Evolutionary conservation across 1,140 invertebrate genomes (phyloP).

Genomic region (Bombus vancouverensis): DNA sequence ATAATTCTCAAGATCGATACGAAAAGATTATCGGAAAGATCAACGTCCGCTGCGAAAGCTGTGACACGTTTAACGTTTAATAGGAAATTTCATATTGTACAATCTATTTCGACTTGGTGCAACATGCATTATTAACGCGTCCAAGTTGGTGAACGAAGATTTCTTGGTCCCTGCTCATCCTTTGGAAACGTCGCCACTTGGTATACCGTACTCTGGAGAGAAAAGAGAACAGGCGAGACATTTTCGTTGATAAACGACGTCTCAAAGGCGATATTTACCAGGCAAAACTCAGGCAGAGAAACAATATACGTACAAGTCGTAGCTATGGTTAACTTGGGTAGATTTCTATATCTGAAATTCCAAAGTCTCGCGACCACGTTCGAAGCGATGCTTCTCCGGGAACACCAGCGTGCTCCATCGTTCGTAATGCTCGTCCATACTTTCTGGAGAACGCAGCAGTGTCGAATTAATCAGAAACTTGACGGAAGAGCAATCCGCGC

Average conservation of each 20-base stretch:
- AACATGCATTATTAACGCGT: constrained; percentile 72
- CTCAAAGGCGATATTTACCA: not conserved
- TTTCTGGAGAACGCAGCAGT: not conserved
- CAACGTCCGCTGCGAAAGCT: not conserved
- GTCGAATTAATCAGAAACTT: constrained; percentile 16
- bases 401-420: not conserved
- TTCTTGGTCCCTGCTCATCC: not conserved
- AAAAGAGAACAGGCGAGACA: not conserved
- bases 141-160: not conserved
- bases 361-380: not conserved
- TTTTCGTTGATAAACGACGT: constrained; percentile 7
- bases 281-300: not conserved
- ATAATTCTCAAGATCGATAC: not conserved
- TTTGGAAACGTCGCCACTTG: not conserved
- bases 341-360: too few relatives aligned
- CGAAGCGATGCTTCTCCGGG: not conserved
- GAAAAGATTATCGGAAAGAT: not conserved
- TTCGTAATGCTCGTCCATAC: too few relatives aligned
- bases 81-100: constrained; percentile 60
- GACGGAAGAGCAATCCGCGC: not conserved
- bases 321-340: not conserved
- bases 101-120: constrained; percentile 62
- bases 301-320: not conserved
- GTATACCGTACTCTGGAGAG: not conserved
- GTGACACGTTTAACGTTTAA: constrained; percentile 12